Evolutionary conservation across 2,888 invertebrate species (phyloP), one percentile per base, ranked within the genome.

Genomic region (Plusia festucae): DNA sequence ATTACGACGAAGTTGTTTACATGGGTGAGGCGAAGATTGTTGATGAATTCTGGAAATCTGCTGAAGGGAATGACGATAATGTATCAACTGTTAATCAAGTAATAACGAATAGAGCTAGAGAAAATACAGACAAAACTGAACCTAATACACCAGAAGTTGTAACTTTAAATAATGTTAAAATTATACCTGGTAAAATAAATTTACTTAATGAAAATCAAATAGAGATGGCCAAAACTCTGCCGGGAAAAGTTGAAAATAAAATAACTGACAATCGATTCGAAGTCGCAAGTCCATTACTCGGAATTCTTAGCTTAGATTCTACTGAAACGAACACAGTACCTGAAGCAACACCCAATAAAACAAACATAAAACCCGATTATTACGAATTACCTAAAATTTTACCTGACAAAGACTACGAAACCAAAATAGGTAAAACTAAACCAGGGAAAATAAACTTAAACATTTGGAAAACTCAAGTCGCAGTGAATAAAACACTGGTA

Each of bases 371-470:
- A 40, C n/a, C n/a, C 3, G n/a, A 40, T n/a, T 40, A n/a, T 0
- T 55, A 51, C 53, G 64, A 70, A 16, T 55, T 72, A 76, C 71
- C 71, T 5, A 59, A 27, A 5, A 72, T 70, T 0, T 13, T 75
- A 2, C 70, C 76, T 0, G 13, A 44, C 9, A 70, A 56, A 56
- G 22, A 67, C 7, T 76, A 77, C 20, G 74, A 77, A 60, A 57
- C 55, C n/a, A 55, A 72, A 24, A 68, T 77, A 6, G 73, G 74
- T 49, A 74, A 52, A 68, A 61, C 51, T 1, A 76, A 64, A 18
- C 71, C 72, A 9, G 76, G 70, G 0, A 75, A 75, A 34, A 64
- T 75, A 0, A 60, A 70, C n/a, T 16, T 75, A 8, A 64, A 75
- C n/a, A 30, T 11, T 6, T 70, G 75, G 76, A 75, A 56, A 30